Percentiles rank a stretch among this genome's conserved stretches.
phyloP scores from a whole-genome alignment of 1,140 invertebrate genomes.

The Sminthurides bifidus region DNA sequence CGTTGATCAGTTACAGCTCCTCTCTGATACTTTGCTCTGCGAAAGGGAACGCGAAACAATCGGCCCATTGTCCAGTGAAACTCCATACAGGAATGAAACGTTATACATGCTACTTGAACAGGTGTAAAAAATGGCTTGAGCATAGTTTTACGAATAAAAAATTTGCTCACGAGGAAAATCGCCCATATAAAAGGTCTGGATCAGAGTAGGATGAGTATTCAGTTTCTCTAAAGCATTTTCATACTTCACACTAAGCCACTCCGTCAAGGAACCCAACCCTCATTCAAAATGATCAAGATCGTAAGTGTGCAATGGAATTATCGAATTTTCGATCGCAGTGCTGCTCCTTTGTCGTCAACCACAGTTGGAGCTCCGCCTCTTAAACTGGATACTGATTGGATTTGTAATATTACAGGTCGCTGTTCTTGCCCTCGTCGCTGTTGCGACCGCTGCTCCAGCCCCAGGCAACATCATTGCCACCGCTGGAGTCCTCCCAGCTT shows the following conservation, averaged over 20 bases:
- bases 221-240: background rate
- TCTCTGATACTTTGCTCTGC: no score
- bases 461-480: conserved; percentile 4
- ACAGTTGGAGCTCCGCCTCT: background rate
- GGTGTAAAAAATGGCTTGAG: background rate
- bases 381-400: background rate
- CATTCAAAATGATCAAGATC: conserved; percentile 5
- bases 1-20: no score
- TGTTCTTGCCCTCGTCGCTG: conserved; percentile 15
- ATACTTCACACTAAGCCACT: no score
- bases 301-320: conserved; percentile 2
- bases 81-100: no score
- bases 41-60: background rate
- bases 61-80: background rate
- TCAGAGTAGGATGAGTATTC: background rate
- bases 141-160: background rate
- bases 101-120: no score
- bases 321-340: no score
- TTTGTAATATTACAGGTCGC: background rate
- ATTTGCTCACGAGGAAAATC: background rate
- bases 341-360: no score
- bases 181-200: background rate
- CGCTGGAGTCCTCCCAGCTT: conserved; percentile 3
- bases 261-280: background rate
- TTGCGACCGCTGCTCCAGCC: conserved; percentile 9